Evolutionary conservation across 2,888 invertebrate species (phyloP).

Genomic region (Carterocephalus palaemon): DNA sequence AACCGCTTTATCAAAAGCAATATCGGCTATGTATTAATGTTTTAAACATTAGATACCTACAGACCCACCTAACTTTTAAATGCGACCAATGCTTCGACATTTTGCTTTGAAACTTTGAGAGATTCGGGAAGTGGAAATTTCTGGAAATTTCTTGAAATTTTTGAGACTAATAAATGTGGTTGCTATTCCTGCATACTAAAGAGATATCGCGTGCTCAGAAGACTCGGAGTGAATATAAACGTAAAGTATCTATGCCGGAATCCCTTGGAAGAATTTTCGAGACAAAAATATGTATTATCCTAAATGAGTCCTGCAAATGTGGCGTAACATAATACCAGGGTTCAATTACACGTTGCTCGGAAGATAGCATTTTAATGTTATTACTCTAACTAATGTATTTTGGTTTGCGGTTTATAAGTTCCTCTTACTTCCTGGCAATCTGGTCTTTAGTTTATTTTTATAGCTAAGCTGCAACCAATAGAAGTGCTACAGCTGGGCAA

Average conservation of each 20-base stretch:
- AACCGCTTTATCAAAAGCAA: constrained; percentile 77
- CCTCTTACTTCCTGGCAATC: constrained; percentile 1
- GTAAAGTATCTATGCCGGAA: constrained; percentile 54
- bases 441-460: constrained; percentile 7
- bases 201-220: constrained; percentile 63
- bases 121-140: constrained; percentile 53
- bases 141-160: constrained; percentile 72
- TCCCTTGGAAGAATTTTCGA: constrained; percentile 55
- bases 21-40: constrained; percentile 76
- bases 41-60: constrained; percentile 67
- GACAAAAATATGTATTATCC: constrained; percentile 34
- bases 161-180: constrained; percentile 76
- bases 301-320: constrained; percentile 27
- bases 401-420: constrained; percentile 1
- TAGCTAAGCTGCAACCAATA: too few relatives aligned
- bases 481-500: too few relatives aligned
- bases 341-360: constrained; percentile 6
- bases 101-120: constrained; percentile 57
- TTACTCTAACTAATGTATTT: constrained; percentile 7
- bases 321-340: constrained; percentile 12
- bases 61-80: constrained; percentile 64
- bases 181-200: constrained; percentile 70
- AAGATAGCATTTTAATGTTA: constrained; percentile 17
- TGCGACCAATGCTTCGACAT: constrained; percentile 54
- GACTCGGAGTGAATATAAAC: constrained; percentile 70